Conservation (phyloP, 2,113 vertebrate genomes). For the Equus przewalskii region DNA sequence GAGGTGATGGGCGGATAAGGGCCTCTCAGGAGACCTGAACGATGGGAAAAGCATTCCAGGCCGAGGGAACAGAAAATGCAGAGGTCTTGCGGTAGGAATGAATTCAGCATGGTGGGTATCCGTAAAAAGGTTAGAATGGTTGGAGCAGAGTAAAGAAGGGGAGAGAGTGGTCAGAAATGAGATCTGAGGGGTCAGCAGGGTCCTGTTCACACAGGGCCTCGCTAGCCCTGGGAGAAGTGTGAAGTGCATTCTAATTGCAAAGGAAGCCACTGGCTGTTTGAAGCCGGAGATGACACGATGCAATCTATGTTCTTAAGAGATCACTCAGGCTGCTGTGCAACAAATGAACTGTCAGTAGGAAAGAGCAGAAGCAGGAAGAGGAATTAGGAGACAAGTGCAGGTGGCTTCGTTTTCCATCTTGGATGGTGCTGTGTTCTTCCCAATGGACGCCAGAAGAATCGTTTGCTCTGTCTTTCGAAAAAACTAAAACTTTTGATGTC, state of each 20-base stretch:
- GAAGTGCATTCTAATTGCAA: background rate
- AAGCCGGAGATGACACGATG: background rate
- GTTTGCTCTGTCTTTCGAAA: background rate
- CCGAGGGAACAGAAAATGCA: background rate
- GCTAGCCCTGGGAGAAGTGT: background rate
- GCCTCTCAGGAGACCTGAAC: background rate
- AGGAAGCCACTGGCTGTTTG: background rate
- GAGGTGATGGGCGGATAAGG: background rate
- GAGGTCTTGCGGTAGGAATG: background rate
- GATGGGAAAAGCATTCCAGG: background rate
- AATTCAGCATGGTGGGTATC: fast-evolving
- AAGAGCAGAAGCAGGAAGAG: background rate
- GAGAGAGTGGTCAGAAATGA: background rate
- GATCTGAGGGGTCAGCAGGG: background rate
- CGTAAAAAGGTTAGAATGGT: fast-evolving
- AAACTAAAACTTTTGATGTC: background rate
- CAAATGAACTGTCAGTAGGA: background rate
- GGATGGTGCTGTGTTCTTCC: fast-evolving
- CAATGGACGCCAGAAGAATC: fast-evolving
- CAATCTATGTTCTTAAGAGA: background rate
- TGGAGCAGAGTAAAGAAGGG: background rate
- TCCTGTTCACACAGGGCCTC: background rate
- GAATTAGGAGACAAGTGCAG: background rate
- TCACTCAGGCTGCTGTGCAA: background rate
- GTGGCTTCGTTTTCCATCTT: background rate